Evolutionary conservation across 2,113 vertebrate species (phyloP), one percentile per base, ranked within the genome.

Genomic region (Sciurus niger): DNA sequence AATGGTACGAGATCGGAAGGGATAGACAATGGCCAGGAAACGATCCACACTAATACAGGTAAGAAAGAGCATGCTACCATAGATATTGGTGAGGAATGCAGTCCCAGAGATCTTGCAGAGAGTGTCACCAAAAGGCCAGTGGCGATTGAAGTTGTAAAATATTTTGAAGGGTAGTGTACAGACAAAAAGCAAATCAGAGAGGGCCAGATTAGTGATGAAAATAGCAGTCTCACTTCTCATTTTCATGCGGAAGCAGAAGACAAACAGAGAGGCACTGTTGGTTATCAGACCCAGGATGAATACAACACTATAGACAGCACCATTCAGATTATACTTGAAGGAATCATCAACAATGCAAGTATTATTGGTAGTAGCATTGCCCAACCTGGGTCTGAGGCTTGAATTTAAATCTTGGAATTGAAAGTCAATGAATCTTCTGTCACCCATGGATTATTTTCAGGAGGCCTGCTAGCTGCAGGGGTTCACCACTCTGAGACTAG

Each of bases 21-120:
- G 99, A 89, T 99, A 99, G 82, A 99, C 99, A 11, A 99, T 99
- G 0, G 99, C 99, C 43, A 99, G 98, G 97, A 99, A 99, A 79
- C 99, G 99, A 98, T 99, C 99, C 3, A 99, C 99, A 0, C 99
- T 99, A 97, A 99, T 99, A 98, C 99, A 99, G 14, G 99, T 99
- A 96, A 99, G 99, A 98, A 99, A 99, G 80, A 99, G 97, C 99
- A 99, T 99, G 98, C 99, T 99, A 93, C 99, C 99, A 0, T 99
- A 99, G 98, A 99, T 99, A 97, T 99, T 99, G 65, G 99, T 99
- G 98, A 99, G 99, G 93, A 99, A 99, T 2, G 99, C 99, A 0
- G 99, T 99, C 12, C 99, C 99, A 0, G 99, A 99, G 34, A 99
- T 99, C 98, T 99, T 99, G 98, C 99, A 99, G 67, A 99, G 98